Conservation (phyloP, 2,113 vertebrate species). For the Microcebus lehilahytsara region DNA sequence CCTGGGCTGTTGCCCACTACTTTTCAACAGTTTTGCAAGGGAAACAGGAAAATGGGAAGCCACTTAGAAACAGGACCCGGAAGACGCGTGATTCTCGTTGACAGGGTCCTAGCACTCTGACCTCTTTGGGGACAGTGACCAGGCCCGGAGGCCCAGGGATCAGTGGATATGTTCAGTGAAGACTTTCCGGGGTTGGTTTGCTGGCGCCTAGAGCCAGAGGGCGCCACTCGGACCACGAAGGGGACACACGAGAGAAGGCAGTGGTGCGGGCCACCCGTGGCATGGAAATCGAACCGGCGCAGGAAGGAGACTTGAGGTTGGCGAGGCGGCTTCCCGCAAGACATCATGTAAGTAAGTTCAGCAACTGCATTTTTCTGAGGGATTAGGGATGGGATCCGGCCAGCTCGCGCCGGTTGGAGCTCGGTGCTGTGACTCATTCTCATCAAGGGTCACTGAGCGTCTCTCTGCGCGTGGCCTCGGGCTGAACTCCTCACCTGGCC, state of each 20-base stretch:
- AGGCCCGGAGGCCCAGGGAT: not conserved
- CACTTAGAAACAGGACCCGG: not conserved
- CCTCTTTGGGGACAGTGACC: not conserved
- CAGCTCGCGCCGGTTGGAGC: slow-evolving; percentile 30
- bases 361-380: slow-evolving; percentile 49
- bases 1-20: not conserved
- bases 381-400: slow-evolving; percentile 33
- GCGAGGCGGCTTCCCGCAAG: not conserved
- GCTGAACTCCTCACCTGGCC: slow-evolving; percentile 79
- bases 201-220: not conserved
- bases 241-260: not conserved
- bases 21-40: not conserved
- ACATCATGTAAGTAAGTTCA: not conserved
- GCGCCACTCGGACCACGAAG: not conserved
- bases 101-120: not conserved
- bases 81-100: not conserved
- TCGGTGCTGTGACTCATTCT: slow-evolving; percentile 56
- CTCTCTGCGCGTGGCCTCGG: slow-evolving; percentile 65
- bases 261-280: fast-evolving
- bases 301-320: not conserved
- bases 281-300: fast-evolving
- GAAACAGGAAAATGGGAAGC: not conserved
- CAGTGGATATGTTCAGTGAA: not conserved
- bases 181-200: not conserved
- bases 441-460: slow-evolving; percentile 59